phyloP scores from a whole-genome alignment of 2,888 invertebrate genomes.

The Archips xylosteana region DNA sequence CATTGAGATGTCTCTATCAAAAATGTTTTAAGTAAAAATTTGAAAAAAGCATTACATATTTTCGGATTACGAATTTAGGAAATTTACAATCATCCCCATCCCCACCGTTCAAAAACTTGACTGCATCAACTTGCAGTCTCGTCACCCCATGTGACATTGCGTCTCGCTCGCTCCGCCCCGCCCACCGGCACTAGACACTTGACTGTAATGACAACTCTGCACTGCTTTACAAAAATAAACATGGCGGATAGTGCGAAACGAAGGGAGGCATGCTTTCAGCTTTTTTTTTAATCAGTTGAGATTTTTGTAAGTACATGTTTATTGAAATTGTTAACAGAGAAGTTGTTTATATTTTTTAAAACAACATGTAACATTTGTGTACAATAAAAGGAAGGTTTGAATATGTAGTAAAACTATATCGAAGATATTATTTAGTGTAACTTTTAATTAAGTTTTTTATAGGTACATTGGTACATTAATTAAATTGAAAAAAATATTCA shows the following conservation, averaged over 20 bases:
- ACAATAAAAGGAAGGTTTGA: too few relatives aligned
- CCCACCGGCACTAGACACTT: conserved; percentile 54
- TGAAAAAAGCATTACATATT: not conserved
- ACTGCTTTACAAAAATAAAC: conserved; percentile 80
- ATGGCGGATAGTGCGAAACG: conserved; percentile 69
- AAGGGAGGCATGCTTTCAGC: conserved; percentile 47
- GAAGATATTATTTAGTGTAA: too few relatives aligned
- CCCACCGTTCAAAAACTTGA: not conserved
- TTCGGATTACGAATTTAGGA: not conserved
- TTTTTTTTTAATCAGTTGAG: conserved; percentile 13
- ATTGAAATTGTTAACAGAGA: too few relatives aligned
- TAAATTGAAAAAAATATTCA: too few relatives aligned
- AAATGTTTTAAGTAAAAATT: not conserved
- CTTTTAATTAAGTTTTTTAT: too few relatives aligned
- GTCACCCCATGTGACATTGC: conserved; percentile 33
- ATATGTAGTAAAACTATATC: too few relatives aligned
- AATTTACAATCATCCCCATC: not conserved
- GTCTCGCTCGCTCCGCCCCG: conserved; percentile 58
- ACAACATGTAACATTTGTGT: too few relatives aligned
- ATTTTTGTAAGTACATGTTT: not conserved
- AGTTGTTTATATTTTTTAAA: too few relatives aligned
- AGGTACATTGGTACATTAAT: too few relatives aligned
- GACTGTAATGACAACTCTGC: conserved; percentile 63
- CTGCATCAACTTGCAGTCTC: conserved; percentile 4
- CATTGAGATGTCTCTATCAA: too few relatives aligned